Evolutionary conservation across 2,888 invertebrate genomes (phyloP).

Genomic region (Cryptocephalus primarius): DNA sequence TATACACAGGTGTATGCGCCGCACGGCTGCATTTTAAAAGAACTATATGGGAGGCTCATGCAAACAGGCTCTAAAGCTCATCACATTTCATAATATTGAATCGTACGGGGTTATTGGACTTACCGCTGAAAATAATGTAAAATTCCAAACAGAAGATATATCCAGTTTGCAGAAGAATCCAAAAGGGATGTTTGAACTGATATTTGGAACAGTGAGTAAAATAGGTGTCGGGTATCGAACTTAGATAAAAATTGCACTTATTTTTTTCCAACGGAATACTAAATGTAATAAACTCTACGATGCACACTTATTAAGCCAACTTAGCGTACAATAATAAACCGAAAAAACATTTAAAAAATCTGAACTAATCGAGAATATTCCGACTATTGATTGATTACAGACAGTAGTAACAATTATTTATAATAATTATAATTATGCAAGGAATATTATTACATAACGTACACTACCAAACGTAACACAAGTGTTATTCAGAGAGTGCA

Average conservation of each 20-base stretch:
- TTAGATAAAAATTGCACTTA: slow-evolving; percentile 31
- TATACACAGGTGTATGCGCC: too few relatives aligned
- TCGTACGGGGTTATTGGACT: too few relatives aligned
- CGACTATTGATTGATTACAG: slow-evolving; percentile 39
- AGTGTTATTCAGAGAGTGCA: slow-evolving; percentile 51
- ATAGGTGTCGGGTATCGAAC: too few relatives aligned
- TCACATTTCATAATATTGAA: too few relatives aligned
- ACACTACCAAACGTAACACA: slow-evolving; percentile 52
- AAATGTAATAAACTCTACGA: slow-evolving; percentile 32
- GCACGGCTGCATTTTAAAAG: too few relatives aligned
- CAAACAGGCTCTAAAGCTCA: too few relatives aligned
- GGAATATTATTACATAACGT: slow-evolving; percentile 44
- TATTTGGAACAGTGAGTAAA: too few relatives aligned
- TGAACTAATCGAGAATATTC: slow-evolving; percentile 35
- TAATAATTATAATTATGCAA: slow-evolving; percentile 41
- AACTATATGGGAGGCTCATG: too few relatives aligned
- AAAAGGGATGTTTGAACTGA: too few relatives aligned
- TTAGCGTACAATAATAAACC: slow-evolving; percentile 34
- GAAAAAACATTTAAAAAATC: slow-evolving; percentile 34
- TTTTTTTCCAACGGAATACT: slow-evolving; percentile 30
- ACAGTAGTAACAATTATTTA: slow-evolving; percentile 40
- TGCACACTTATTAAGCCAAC: slow-evolving; percentile 35
- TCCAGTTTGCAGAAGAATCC: too few relatives aligned
- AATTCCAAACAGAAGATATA: too few relatives aligned
- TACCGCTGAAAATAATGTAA: too few relatives aligned